Base-by-base conservation (phyloP, 2,113 vertebrate species). In the Pipra filicauda region DNA sequence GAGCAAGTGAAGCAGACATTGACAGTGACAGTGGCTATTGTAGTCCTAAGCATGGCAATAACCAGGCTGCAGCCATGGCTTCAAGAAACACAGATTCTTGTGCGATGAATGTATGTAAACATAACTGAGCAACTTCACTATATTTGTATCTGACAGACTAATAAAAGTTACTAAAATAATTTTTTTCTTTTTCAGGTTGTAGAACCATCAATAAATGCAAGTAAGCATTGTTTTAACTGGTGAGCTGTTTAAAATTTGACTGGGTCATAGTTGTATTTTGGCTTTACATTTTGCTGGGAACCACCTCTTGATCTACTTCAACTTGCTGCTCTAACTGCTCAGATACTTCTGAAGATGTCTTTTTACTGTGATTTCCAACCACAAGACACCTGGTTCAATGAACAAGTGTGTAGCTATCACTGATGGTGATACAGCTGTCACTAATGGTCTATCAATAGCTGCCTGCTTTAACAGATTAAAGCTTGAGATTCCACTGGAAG, bases 1-100 rank as follows among this genome's bases (percentile, higher is more conserved):
- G 99, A 0, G 98, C 99, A 19, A 99, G 99, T 5, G 99, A 99
- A 97, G 99, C 99, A 0, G 99, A 99, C 88, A 99, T 99, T 33
- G 99, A 99, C 98, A 99, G 99, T 14, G 99, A 99, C 88, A 99
- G 99, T 39, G 99, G 99, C 41, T 99, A 99, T 70, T 99, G 99
- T 79, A 99, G 99, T 88, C 99, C 99, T 51, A 99, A 99, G 88
- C 99, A 99, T 96, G 97, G 97, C 94, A 97, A 97, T 88, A 99
- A 98, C 98, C 99, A 99, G 96, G 98, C 97, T 10, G 78, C 75
- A 35, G 46, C 94, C 17, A 66, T 96, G 52, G 46, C 97, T 62
- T 96, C 98, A 15, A 98, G 98, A 78, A 96, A 96, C 35, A 54
- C 97, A 20, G 98, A 99, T 39, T 94, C 98, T 12, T 81, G 97